These are phyloP conservation scores for Paraescarpia echinospica DNA, from an alignment of 1,140 invertebrate genomes.

Conservation along the genomic window DNA sequence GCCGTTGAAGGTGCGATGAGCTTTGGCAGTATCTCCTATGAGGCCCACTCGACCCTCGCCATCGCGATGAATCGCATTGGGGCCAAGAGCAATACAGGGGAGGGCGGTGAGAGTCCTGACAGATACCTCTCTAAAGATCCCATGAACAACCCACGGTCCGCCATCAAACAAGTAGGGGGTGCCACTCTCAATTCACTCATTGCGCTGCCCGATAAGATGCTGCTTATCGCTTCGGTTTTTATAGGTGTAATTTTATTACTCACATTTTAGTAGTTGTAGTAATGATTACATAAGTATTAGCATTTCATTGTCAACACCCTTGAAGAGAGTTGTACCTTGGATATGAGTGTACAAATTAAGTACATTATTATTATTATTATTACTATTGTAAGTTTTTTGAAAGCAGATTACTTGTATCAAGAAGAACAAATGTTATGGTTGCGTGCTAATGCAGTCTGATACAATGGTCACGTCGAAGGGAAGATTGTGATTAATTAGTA, in stretches of 20 bases:
- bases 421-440: background rate
- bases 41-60: conserved; percentile 92
- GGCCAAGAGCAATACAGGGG: conserved; percentile 96
- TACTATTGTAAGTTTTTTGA: no score
- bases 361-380: no score
- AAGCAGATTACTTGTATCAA: background rate
- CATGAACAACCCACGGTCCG: conserved; percentile 68
- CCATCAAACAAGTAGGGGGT: conserved; percentile 65
- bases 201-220: background rate
- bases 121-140: conserved; percentile 77
- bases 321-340: no score
- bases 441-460: background rate
- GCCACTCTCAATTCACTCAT: background rate
- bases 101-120: conserved; percentile 85
- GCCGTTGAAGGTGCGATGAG: conserved; percentile 76
- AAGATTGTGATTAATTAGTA: background rate
- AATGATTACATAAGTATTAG: no score
- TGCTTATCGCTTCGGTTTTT: background rate
- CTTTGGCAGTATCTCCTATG: conserved; percentile 89
- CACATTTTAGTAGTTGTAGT: no score
- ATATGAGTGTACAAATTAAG: no score
- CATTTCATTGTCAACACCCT: no score
- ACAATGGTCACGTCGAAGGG: background rate
- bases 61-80: conserved; percentile 96
- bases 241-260: no score